A percentile compares a stretch with the other conserved stretches of the same genome.
Evolutionary conservation across 2,113 vertebrate genomes (phyloP).

Genomic region (Nothobranchius furzeri): DNA sequence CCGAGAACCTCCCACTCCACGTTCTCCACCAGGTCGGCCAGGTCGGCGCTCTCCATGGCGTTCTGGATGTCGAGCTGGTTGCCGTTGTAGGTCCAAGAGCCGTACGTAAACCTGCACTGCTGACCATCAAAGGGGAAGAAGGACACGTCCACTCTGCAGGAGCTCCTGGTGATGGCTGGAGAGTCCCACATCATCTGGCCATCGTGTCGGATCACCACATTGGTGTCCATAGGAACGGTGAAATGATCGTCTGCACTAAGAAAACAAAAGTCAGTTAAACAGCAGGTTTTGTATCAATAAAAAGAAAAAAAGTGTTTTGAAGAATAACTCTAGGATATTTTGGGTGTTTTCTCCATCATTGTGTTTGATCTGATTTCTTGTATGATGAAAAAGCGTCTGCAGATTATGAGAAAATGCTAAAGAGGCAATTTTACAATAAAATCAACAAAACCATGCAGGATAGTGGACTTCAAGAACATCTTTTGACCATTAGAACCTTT

Average conservation of each 20-base stretch:
- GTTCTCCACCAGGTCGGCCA: conserved; percentile 88
- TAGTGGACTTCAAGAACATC: too few species aligned
- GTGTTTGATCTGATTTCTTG: too few species aligned
- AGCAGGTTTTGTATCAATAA: background rate
- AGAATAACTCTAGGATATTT: background rate
- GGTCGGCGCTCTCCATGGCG: conserved; percentile 76
- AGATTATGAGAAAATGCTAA: too few species aligned
- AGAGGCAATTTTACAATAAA: too few species aligned
- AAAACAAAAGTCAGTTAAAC: conserved; percentile 15
- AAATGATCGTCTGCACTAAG: conserved; percentile 85
- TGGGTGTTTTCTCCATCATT: too few species aligned
- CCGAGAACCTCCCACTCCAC: conserved; percentile 92
- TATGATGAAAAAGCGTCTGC: too few species aligned
- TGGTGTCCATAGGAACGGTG: conserved; percentile 85
- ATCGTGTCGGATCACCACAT: conserved; percentile 86
- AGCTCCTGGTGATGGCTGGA: conserved; percentile 91
- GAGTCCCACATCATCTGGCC: conserved; percentile 89
- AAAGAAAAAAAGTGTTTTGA: background rate
- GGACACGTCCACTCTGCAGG: conserved; percentile 91
- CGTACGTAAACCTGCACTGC: conserved; percentile 87
- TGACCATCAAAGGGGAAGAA: conserved; percentile 91
- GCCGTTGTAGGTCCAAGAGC: conserved; percentile 94
- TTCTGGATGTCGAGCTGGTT: conserved; percentile 88
- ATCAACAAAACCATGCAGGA: too few species aligned
- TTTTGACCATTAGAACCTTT: too few species aligned